A percentile compares a stretch with the other conserved stretches of the same genome.
phyloP scores from a whole-genome alignment of 2,888 invertebrate species.

The Crossocerus cetratus region DNA sequence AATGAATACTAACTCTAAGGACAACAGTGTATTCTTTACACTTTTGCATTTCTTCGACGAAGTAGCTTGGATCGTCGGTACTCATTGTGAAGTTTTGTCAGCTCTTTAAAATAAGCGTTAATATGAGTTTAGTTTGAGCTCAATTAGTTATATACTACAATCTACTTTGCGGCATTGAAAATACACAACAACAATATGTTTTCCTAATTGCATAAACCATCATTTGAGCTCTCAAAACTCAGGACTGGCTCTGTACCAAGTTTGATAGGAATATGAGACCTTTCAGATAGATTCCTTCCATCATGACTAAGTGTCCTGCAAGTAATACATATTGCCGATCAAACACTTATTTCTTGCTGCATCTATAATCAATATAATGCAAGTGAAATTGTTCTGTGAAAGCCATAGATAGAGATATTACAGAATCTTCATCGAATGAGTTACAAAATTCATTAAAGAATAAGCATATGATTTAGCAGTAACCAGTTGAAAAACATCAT shows the following conservation, averaged over 20 bases:
- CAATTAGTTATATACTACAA: constrained; percentile 5
- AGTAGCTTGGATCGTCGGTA: constrained; percentile 41
- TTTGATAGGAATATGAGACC: constrained; percentile 27
- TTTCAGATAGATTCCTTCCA: constrained; percentile 25
- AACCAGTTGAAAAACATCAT: constrained; percentile 24
- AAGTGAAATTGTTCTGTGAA: constrained; percentile 35
- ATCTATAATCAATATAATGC: constrained; percentile 5
- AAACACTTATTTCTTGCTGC: not conserved
- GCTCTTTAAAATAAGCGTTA: constrained; percentile 7
- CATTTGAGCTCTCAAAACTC: constrained; percentile 33
- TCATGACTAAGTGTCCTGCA: constrained; percentile 46
- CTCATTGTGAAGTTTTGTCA: constrained; percentile 23
- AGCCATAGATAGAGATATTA: constrained; percentile 22
- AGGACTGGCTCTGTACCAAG: constrained; percentile 36
- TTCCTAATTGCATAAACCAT: constrained; percentile 35
- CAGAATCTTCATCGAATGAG: constrained; percentile 11
- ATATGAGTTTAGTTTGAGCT: constrained; percentile 13
- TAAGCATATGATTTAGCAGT: constrained; percentile 42
- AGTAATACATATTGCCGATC: constrained; percentile 32
- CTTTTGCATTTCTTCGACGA: constrained; percentile 45
- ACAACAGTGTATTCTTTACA: constrained; percentile 38
- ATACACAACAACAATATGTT: not conserved
- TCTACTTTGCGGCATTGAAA: constrained; percentile 11
- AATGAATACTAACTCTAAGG: constrained; percentile 55
- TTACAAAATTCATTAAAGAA: constrained; percentile 27